phyloP scores from a whole-genome alignment of 2,797 vertebrate species.

The Gouania willdenowi region DNA sequence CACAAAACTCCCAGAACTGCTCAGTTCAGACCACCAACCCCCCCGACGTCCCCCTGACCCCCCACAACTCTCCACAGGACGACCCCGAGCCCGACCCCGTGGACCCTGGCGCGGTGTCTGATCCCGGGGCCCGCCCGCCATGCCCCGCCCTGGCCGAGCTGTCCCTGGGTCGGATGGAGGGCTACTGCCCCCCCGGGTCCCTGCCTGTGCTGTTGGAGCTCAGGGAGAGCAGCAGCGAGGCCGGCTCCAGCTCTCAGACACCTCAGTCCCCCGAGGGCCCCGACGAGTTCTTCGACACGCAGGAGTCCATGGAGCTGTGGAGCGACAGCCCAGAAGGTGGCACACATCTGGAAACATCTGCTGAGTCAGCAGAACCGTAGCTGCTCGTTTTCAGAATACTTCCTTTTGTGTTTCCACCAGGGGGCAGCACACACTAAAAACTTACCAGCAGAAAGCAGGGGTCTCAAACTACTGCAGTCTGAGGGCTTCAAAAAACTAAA shows the following conservation, averaged over 20 bases:
- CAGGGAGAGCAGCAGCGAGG: conserved; percentile 78
- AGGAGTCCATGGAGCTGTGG: conserved; percentile 72
- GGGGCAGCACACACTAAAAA: not conserved
- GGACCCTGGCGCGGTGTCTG: conserved; percentile 3
- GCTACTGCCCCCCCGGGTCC: conserved; percentile 64
- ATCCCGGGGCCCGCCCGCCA: conserved; percentile 23
- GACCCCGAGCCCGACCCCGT: not conserved
- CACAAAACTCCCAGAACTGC: no score
- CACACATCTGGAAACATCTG: conserved; percentile 34
- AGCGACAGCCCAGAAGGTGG: conserved; percentile 48
- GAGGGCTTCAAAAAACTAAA: not conserved
- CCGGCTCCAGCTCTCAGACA: conserved; percentile 76
- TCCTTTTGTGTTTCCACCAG: not conserved
- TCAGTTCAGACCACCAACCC: no score
- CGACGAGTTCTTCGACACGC: conserved; percentile 76
- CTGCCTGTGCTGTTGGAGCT: conserved; percentile 76
- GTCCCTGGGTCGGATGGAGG: conserved; percentile 55
- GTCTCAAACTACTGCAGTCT: not conserved
- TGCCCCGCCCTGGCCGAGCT: conserved; percentile 55
- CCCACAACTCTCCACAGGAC: conserved; percentile 46
- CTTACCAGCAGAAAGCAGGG: not conserved
- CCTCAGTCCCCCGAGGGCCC: conserved; percentile 73
- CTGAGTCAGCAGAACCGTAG: conserved; percentile 55
- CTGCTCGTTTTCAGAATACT: not conserved
- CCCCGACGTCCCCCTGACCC: conserved; percentile 28